Percentiles rank a stretch among this genome's conserved stretches.
Conservation (phyloP, 2,113 vertebrate species). For the Corydoras sp. region DNA sequence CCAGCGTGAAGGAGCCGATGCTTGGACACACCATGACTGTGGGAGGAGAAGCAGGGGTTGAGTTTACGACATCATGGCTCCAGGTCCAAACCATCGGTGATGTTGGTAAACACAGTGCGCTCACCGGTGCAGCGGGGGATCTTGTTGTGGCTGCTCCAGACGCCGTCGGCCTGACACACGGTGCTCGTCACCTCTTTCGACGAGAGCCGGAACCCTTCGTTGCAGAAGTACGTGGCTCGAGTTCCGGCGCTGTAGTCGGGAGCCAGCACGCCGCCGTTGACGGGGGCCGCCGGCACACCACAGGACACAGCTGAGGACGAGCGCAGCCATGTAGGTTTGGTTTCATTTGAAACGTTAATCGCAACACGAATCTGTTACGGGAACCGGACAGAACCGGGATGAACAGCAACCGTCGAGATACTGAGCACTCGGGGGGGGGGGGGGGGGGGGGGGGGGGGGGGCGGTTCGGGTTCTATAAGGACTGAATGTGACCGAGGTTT, state of each 20-base stretch:
- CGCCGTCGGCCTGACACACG: slow-evolving; percentile 86
- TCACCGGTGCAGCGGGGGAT: slow-evolving; percentile 91
- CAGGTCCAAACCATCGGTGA: too few species aligned
- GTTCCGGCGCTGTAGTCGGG: slow-evolving; percentile 92
- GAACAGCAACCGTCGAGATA: too few species aligned
- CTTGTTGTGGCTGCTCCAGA: slow-evolving; percentile 96
- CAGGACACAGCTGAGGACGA: slow-evolving; percentile 84
- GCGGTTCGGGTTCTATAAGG: too few species aligned
- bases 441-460: too few species aligned
- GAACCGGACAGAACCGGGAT: too few species aligned
- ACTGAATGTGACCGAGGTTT: too few species aligned
- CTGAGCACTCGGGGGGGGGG: too few species aligned
- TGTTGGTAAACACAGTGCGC: too few species aligned
- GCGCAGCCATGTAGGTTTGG: neutral
- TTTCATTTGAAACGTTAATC: neutral
- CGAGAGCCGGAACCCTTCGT: slow-evolving; percentile 84
- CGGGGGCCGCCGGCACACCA: slow-evolving; percentile 83
- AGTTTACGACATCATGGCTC: neutral
- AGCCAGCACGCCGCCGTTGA: slow-evolving; percentile 86
- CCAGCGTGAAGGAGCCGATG: slow-evolving; percentile 91
- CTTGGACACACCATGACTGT: slow-evolving; percentile 89
- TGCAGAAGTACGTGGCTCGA: slow-evolving; percentile 88
- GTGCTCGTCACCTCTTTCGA: slow-evolving; percentile 90
- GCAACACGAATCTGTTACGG: too few species aligned
- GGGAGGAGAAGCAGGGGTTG: neutral